A percentile compares a stretch with the other conserved stretches of the same genome.
Evolutionary conservation across 37 sponge, comb jelly and placozoan species (phyloP).

Genomic region (Chondrilla cf. caribensis): DNA sequence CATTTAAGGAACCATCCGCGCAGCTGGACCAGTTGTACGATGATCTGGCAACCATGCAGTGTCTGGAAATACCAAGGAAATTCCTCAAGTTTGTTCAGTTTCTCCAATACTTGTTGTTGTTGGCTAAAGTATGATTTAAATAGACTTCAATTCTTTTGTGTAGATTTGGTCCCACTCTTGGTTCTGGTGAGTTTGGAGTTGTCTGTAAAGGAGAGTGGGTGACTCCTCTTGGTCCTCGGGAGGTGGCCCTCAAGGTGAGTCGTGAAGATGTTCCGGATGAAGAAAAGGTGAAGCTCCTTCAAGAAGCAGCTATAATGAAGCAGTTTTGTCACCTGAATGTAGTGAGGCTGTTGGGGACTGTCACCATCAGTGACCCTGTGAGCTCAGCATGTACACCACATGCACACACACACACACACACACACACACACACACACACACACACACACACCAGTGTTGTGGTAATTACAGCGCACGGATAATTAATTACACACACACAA

Average conservation of each 20-base stretch:
- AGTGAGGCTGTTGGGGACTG: not conserved
- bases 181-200: slow-evolving; percentile 11
- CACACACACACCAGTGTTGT: no score
- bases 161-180: not conserved
- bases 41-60: not conserved
- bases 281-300: not conserved
- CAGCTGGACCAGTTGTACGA: not conserved
- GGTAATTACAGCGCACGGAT: no score
- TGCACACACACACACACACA: no score
- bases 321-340: not conserved
- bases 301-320: slow-evolving; percentile 17
- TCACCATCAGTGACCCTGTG: slow-evolving; percentile 1
- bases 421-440: no score
- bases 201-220: not conserved
- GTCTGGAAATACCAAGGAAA: not conserved
- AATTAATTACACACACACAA: no score
- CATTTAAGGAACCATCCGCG: not conserved
- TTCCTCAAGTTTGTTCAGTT: not conserved
- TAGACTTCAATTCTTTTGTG: not conserved
- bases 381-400: not conserved
- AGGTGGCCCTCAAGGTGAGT: not conserved
- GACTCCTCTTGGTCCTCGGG: not conserved
- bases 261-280: not conserved
- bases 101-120: not conserved
- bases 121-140: not conserved